Percentiles rank a stretch among this genome's conserved stretches.
phyloP scores from a whole-genome alignment of 2,888 invertebrate species.

The Synergus umbraculus region DNA sequence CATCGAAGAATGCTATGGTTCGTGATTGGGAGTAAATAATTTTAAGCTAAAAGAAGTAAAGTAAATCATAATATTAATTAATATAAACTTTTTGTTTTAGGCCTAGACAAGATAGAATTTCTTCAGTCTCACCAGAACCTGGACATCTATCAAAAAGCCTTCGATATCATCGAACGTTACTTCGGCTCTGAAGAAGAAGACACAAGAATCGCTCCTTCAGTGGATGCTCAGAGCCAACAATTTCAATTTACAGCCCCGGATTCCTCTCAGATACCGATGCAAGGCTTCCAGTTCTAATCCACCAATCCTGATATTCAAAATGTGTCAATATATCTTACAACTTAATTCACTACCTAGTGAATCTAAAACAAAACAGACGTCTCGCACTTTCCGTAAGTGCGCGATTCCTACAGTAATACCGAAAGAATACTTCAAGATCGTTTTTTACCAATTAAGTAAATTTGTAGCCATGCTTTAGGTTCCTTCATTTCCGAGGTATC shows the following conservation, averaged over 20 bases:
- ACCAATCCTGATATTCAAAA: conserved; percentile 42
- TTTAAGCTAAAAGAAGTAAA: conserved; percentile 6
- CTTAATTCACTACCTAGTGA: conserved; percentile 33
- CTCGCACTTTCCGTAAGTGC: conserved; percentile 1
- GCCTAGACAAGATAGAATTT: conserved; percentile 98
- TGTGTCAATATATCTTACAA: conserved; percentile 35
- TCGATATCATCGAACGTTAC: conserved; percentile 97
- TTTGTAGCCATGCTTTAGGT: conserved; percentile 53
- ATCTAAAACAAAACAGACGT: conserved; percentile 1
- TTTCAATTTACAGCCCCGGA: conserved; percentile 79
- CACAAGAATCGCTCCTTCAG: conserved; percentile 86
- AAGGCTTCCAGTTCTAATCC: conserved; percentile 89
- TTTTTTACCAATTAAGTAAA: conserved; percentile 55
- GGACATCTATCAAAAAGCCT: conserved; percentile 98
- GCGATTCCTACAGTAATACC: conserved; percentile 15
- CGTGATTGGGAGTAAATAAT: conserved; percentile 56
- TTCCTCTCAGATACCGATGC: conserved; percentile 81
- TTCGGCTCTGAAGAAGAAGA: conserved; percentile 96
- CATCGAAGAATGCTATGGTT: conserved; percentile 97
- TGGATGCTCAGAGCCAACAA: conserved; percentile 86
- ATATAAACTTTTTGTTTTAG: conserved; percentile 78
- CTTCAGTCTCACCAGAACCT: conserved; percentile 97
- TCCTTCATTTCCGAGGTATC: conserved; percentile 17
- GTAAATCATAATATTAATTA: conserved; percentile 14
- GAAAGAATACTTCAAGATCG: conserved; percentile 43